phyloP scores from a whole-genome alignment of 2,113 vertebrate genomes.

The Todiramphus saurophagus region DNA sequence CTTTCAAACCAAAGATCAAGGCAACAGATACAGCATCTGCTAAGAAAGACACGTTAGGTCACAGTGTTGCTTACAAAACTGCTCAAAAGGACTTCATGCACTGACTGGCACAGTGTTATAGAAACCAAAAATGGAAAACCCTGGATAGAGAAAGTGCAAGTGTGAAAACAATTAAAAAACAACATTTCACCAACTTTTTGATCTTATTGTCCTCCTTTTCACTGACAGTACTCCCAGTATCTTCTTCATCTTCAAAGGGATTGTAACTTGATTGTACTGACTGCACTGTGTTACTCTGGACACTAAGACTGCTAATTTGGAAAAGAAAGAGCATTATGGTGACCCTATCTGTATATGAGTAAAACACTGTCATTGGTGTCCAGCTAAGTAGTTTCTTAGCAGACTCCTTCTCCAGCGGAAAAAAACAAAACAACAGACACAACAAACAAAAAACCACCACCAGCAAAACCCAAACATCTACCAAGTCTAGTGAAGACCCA shows the following conservation, averaged over 20 bases:
- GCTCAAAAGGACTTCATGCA: constrained; percentile 55
- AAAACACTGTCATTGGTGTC: background rate
- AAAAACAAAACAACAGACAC: background rate
- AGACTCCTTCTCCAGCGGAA: background rate
- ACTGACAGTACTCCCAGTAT: constrained; percentile 86
- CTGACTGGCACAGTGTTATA: background rate
- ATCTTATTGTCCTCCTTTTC: constrained; percentile 89
- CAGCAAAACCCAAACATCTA: background rate
- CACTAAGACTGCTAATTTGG: constrained; percentile 86
- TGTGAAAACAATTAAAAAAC: constrained; percentile 50
- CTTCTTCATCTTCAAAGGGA: constrained; percentile 94
- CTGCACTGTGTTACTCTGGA: constrained; percentile 83
- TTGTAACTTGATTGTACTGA: constrained; percentile 86
- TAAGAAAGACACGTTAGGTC: constrained; percentile 29
- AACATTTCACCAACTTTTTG: constrained; percentile 96
- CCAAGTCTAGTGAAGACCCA: background rate
- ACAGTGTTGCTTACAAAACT: background rate
- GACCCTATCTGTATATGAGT: constrained; percentile 37
- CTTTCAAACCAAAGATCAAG: constrained; percentile 19
- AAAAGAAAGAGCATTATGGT: constrained; percentile 85
- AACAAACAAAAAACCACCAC: background rate
- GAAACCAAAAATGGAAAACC: constrained; percentile 35
- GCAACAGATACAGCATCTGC: constrained; percentile 29
- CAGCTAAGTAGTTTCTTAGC: constrained; percentile 1
- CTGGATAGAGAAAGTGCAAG: constrained; percentile 63